These are phyloP conservation scores for Azemiops feae DNA, from an alignment of 2,113 vertebrate species.

Conservation along the genomic window DNA sequence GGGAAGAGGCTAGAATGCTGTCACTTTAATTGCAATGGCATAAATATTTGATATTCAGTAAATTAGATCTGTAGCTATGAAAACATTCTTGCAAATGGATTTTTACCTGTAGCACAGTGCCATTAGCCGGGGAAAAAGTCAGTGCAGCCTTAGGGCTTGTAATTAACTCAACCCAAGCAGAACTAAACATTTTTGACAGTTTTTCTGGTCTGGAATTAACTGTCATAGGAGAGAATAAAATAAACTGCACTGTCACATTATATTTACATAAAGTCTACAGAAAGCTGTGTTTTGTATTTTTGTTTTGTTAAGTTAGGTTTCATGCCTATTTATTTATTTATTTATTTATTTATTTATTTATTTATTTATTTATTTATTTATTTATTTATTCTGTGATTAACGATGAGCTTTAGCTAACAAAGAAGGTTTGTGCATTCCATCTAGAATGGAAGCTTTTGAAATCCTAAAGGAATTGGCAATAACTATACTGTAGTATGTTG, in stretches of 20 bases:
- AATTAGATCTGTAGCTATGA: constrained; percentile 92
- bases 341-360: neutral
- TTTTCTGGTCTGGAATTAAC: constrained; percentile 95
- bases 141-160: constrained; percentile 84
- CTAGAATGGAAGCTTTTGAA: constrained; percentile 45
- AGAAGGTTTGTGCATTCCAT: constrained; percentile 67
- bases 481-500: constrained; percentile 20
- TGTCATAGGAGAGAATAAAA: constrained; percentile 93
- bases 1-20: constrained; percentile 65
- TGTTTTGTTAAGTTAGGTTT: constrained; percentile 67
- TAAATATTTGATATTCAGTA: constrained; percentile 95
- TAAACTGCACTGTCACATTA: constrained; percentile 92
- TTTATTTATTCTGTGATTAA: constrained; percentile 72
- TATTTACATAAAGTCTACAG: constrained; percentile 79
- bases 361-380: constrained; percentile 51
- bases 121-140: constrained; percentile 87
- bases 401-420: constrained; percentile 76
- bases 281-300: constrained; percentile 72
- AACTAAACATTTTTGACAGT: constrained; percentile 99
- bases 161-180: constrained; percentile 97
- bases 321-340: constrained; percentile 64
- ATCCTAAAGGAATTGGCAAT: constrained; percentile 57
- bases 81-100: constrained; percentile 90
- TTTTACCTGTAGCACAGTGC: constrained; percentile 93
- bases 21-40: constrained; percentile 87